Conservation (phyloP, 2,888 invertebrate genomes). For the Eupithecia vulgata region DNA sequence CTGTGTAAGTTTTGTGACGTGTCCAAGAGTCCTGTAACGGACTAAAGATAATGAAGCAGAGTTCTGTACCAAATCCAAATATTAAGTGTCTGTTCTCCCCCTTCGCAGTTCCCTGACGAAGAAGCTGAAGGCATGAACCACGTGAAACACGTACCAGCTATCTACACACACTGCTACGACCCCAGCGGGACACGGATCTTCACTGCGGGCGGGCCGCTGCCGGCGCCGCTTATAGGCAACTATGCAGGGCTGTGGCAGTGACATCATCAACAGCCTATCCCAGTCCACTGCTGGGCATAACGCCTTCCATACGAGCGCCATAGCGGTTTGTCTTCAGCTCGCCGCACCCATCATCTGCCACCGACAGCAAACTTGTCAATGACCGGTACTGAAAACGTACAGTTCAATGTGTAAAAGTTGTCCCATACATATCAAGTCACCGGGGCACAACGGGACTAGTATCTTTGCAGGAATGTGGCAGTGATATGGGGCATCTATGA, state of each 20-base stretch:
- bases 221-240: slow-evolving; percentile 95
- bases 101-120: slow-evolving; percentile 91
- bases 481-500: too few species aligned
- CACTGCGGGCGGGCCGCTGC: slow-evolving; percentile 97
- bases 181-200: slow-evolving; percentile 95
- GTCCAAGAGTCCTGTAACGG: too few species aligned
- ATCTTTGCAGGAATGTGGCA: neutral
- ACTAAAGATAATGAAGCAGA: too few species aligned
- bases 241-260: slow-evolving; percentile 97
- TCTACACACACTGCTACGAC: slow-evolving; percentile 98
- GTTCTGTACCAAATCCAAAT: neutral
- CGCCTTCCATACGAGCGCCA: neutral
- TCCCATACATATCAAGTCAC: neutral
- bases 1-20: too few species aligned
- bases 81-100: neutral
- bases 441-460: too few species aligned
- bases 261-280: neutral
- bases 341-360: neutral
- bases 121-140: slow-evolving; percentile 93
- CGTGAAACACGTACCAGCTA: slow-evolving; percentile 95
- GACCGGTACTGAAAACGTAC: neutral
- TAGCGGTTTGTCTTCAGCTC: neutral
- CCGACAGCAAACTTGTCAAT: too few species aligned
- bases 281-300: neutral
- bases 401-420: neutral